Evolutionary conservation across 2,797 vertebrate species (phyloP), one percentile per base, ranked within the genome.

Genomic region (Dermochelys coriacea): DNA sequence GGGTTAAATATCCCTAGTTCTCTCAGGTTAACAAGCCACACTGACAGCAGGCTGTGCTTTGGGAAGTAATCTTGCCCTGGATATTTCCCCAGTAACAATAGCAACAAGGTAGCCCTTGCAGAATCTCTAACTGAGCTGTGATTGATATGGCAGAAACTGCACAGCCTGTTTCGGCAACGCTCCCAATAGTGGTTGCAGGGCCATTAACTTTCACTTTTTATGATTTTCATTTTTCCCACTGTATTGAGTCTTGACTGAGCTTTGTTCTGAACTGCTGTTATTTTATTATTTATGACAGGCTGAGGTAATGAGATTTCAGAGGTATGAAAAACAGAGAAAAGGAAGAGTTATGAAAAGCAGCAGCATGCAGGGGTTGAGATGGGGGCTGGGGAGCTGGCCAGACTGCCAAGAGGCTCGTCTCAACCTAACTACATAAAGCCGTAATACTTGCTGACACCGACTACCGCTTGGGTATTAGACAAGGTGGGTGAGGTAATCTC

Each of bases 151-250:
- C 49, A 41, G 31, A 82, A 95, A 92, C 74, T 94, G 81, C 11
- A 0, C 0, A 88, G 50, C 52, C 85, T 1, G 0, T 80, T 89
- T 83, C 90, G 83, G 64, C 0, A 81, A 52, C 16, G 84, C 52
- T 89, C 93, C 61, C 82, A 51, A 25, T 10, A 85, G 90, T 21
- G 10, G 80, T 31, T 85, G 29, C 91, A 88, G 87, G 84, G 49
- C 57, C 84, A 84, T 91, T 96, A 91, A 89, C 88, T 92, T 93
- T 61, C 71, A 68, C 86, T 93, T 87, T 85, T 85, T 45, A 86
- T 59, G 90, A 94, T 71, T 88, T 85, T 89, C 88, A 77, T 57
- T 94, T 84, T 95, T 94, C 91, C 87, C 12, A 11, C 90, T 78
- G 12, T 0, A 0, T 74, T 81, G 86, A 93, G 82, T 84, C 64